Evolutionary conservation across 2,797 vertebrate genomes (phyloP).

Genomic region (Glossophaga mutica): DNA sequence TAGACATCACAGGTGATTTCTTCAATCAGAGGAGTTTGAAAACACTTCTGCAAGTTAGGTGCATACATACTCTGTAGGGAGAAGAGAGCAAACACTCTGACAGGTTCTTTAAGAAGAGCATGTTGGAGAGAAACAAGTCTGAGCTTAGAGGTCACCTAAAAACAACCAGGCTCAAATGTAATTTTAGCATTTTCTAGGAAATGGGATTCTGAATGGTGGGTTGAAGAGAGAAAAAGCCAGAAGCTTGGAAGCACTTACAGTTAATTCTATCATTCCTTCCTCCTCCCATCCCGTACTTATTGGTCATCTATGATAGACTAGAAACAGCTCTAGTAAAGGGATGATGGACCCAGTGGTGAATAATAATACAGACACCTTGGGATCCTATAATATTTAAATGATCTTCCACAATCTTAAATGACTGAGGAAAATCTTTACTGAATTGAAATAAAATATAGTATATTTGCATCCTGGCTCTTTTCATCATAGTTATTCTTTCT

Average conservation of each 20-base stretch:
- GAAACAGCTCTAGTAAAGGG: neutral
- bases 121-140: neutral
- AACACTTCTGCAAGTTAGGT: neutral
- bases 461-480: slow-evolving; percentile 13
- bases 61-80: neutral
- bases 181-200: neutral
- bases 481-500: neutral
- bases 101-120: neutral
- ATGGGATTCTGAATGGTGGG: neutral
- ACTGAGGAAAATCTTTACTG: neutral
- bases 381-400: neutral
- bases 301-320: neutral
- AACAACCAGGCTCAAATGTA: neutral
- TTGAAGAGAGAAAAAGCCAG: neutral
- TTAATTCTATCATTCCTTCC: neutral
- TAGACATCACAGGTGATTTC: neutral
- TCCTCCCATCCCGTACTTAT: neutral
- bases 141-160: neutral
- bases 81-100: neutral
- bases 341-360: neutral
- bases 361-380: neutral
- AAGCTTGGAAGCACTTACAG: neutral
- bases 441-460: slow-evolving; percentile 6
- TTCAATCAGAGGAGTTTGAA: neutral
- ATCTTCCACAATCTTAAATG: neutral